A percentile compares a stretch with the other conserved stretches of the same genome.
phyloP scores from a whole-genome alignment of 2,797 vertebrate genomes.

The Cynodonichthys magdalenae region DNA sequence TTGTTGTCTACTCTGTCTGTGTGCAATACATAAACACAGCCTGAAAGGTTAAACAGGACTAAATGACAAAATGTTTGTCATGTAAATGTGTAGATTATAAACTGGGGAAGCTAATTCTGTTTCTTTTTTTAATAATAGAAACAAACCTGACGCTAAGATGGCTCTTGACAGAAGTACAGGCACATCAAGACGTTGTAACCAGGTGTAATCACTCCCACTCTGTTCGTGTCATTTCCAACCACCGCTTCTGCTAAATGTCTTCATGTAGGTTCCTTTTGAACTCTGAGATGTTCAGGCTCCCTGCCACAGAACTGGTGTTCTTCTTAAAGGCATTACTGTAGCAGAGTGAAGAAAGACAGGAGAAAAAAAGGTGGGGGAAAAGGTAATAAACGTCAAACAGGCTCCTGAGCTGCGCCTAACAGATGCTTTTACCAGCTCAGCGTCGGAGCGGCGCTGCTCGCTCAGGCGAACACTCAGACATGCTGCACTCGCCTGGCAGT shows the following conservation, averaged over 20 bases:
- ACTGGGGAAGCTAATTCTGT: not conserved
- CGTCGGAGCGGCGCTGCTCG: conserved; percentile 71
- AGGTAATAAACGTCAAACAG: conserved; percentile 83
- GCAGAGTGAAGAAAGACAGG: conserved; percentile 60
- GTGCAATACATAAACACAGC: conserved; percentile 57
- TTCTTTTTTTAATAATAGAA: not conserved
- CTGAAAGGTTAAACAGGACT: conserved; percentile 26
- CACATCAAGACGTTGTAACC: conserved; percentile 10
- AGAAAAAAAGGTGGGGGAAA: conserved; percentile 56
- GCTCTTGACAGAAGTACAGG: not conserved
- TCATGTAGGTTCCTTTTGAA: conserved; percentile 77
- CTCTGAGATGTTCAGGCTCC: conserved; percentile 86
- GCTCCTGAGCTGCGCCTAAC: conserved; percentile 80
- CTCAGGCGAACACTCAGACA: conserved; percentile 73
- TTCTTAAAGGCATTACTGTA: conserved; percentile 78
- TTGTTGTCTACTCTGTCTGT: conserved; percentile 67
- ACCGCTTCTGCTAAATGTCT: conserved; percentile 75
- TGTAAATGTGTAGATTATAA: conserved; percentile 18
- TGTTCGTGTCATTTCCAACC: conserved; percentile 84
- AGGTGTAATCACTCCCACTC: conserved; percentile 65
- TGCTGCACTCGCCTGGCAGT: conserved; percentile 73
- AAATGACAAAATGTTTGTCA: conserved; percentile 48
- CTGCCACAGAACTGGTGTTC: conserved; percentile 75
- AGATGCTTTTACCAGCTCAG: conserved; percentile 85
- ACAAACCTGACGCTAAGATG: conserved; percentile 4